phyloP scores from a whole-genome alignment of 2,113 vertebrate species.

The Brachypteracias leptosomus region DNA sequence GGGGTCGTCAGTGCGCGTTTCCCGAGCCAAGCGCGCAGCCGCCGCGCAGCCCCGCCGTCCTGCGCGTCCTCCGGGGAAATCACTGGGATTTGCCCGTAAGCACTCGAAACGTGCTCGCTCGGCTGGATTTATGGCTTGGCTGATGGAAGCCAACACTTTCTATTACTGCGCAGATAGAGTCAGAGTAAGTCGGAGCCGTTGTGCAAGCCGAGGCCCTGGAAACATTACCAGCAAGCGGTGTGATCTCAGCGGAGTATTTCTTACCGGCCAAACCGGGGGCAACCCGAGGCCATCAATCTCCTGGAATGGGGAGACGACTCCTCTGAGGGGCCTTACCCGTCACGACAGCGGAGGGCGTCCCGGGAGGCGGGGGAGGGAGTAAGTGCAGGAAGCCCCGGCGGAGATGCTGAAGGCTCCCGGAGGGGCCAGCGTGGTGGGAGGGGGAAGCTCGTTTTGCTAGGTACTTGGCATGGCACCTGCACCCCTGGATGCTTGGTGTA shows the following conservation, averaged over 20 bases:
- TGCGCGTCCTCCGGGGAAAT: background rate
- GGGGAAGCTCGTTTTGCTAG: background rate
- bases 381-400: background rate
- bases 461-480: background rate
- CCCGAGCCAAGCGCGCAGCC: background rate
- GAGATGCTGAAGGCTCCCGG: background rate
- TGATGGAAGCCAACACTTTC: background rate
- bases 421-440: background rate
- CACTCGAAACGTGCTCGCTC: background rate
- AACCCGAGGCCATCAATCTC: background rate
- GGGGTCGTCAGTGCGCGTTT: rapidly evolving
- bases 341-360: no score
- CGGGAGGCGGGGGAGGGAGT: background rate
- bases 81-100: background rate
- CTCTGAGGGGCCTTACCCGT: background rate
- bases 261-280: background rate
- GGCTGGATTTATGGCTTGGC: background rate
- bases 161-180: background rate
- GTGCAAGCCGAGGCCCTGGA: background rate
- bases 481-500: background rate
- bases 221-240: background rate
- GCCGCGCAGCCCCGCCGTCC: background rate
- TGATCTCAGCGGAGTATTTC: background rate
- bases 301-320: background rate
- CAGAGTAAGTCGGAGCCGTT: background rate